Conservation (phyloP, 2,113 vertebrate species). For the Callaeas wilsoni region DNA sequence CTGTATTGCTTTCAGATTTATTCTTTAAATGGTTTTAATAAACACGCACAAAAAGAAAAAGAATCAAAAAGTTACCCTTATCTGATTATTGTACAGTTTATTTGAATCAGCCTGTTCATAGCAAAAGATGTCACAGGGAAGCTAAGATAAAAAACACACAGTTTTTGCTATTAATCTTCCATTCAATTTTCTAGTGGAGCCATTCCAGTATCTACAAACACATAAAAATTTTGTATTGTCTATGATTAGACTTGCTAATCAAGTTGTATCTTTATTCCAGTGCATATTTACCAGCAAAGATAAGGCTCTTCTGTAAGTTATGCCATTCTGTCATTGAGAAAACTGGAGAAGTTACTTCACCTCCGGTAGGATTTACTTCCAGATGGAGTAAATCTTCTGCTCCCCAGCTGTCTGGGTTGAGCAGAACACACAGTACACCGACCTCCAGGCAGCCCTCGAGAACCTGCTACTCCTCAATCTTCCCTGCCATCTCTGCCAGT, state of each 20-base stretch:
- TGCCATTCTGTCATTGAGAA: neutral
- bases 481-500: neutral
- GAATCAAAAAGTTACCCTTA: neutral
- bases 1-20: neutral
- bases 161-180: neutral
- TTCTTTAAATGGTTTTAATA: neutral
- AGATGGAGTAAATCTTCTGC: neutral
- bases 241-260: constrained; percentile 12
- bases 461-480: neutral
- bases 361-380: neutral
- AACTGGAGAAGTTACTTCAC: neutral
- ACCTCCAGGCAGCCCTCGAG: neutral
- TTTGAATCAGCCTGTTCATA: neutral
- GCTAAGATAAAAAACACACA: neutral
- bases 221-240: neutral
- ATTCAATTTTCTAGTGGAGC: neutral
- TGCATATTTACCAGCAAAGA: neutral
- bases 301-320: neutral
- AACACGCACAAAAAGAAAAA: neutral
- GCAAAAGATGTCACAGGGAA: neutral
- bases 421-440: neutral
- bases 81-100: neutral
- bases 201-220: neutral
- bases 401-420: neutral
- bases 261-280: neutral